Evolutionary conservation across 2,888 invertebrate species (phyloP).

Genomic region (Lasioglossum malachurum): DNA sequence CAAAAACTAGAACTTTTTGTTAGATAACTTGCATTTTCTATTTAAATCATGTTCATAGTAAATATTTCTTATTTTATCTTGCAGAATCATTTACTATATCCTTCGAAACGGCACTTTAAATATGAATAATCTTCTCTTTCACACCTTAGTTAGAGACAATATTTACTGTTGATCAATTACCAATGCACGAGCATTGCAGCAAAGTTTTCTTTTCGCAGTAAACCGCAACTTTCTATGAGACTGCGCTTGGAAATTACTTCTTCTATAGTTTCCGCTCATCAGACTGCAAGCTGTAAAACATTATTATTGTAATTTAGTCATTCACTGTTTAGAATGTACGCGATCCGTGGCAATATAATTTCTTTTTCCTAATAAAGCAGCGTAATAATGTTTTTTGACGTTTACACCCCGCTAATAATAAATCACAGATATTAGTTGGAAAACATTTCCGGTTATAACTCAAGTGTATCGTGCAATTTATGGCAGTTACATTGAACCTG

Average conservation of each 20-base stretch:
- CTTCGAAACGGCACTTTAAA: background rate
- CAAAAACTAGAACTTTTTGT: background rate
- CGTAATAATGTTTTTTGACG: background rate
- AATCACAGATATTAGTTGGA: background rate
- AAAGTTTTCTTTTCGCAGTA: constrained; percentile 54
- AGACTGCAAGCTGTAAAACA: constrained; percentile 8
- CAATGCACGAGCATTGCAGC: background rate
- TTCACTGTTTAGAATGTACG: background rate
- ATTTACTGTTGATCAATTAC: background rate
- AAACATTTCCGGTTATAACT: background rate
- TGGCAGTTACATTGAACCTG: background rate
- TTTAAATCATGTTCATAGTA: background rate
- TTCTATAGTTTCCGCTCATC: constrained; percentile 2
- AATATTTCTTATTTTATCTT: background rate
- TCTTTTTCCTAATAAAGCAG: background rate
- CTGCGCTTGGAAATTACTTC: constrained; percentile 51
- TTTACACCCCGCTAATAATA: constrained; percentile 15
- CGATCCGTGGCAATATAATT: background rate
- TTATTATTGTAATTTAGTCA: constrained; percentile 16
- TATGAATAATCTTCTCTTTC: background rate
- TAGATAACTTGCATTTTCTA: background rate
- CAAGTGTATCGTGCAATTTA: background rate
- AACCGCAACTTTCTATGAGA: constrained; percentile 66
- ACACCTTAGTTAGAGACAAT: background rate
- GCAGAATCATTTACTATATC: background rate